phyloP scores from a whole-genome alignment of 2,113 vertebrate genomes.

The Macaca fascicularis region T2T-MFA8v1.1 NC_088376.1:165257001-165257500 shows the following conservation, averaged over 20 bases:
- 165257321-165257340: constrained; percentile 55
- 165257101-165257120: not conserved
- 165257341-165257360: constrained; percentile 56
- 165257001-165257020: not conserved
- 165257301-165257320: constrained; percentile 75
- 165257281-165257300: constrained; percentile 46
- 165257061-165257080: not conserved
- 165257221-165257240: not conserved
- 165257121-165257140: not conserved
- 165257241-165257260: constrained; percentile 38
- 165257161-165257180: not conserved
- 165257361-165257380: constrained; percentile 50
- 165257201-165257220: not conserved
- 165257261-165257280: constrained; percentile 26
- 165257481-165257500: not conserved
- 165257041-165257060: not conserved
- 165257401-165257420: not conserved
- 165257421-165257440: not conserved
- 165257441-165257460: not conserved
- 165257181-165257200: not conserved
- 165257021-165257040: not conserved
- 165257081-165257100: not conserved
- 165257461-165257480: not conserved
- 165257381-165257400: not conserved
- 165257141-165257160: not conserved